Conservation (phyloP, 2,797 vertebrate genomes). For the Erethizon dorsatum region DNA sequence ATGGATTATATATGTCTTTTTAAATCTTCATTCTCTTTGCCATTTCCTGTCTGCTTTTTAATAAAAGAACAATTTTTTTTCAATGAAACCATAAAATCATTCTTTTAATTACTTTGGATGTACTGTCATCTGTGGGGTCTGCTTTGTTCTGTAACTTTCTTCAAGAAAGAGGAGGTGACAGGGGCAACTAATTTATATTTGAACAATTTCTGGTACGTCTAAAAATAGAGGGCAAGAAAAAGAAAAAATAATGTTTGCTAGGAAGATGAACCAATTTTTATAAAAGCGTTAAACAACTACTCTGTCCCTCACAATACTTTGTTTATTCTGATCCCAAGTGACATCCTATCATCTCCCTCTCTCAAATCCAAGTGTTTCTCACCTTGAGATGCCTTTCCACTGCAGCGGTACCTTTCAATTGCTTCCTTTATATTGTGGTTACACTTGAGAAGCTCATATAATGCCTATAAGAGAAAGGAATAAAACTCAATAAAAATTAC, state of each 20-base stretch:
- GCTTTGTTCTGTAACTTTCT: slow-evolving; percentile 73
- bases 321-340: neutral
- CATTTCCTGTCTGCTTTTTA: neutral
- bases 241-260: neutral
- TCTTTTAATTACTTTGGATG: slow-evolving; percentile 69
- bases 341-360: neutral
- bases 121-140: slow-evolving; percentile 64
- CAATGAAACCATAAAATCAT: slow-evolving; percentile 68
- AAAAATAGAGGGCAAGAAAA: slow-evolving; percentile 68
- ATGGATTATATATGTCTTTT: neutral
- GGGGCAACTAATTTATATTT: slow-evolving; percentile 74
- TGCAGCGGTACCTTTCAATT: slow-evolving; percentile 94
- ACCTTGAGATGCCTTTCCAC: slow-evolving; percentile 95
- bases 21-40: slow-evolving; percentile 51
- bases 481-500: slow-evolving; percentile 37
- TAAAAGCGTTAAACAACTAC: neutral
- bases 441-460: slow-evolving; percentile 96
- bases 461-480: slow-evolving; percentile 90
- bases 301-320: neutral
- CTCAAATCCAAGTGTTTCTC: slow-evolving; percentile 76
- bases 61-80: neutral
- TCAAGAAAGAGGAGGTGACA: slow-evolving; percentile 61
- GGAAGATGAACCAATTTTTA: slow-evolving; percentile 12
- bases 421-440: slow-evolving; percentile 96
- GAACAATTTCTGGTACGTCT: slow-evolving; percentile 55